Evolutionary conservation across 1,140 invertebrate species (phyloP).

Genomic region (Calephelis virginiensis): DNA sequence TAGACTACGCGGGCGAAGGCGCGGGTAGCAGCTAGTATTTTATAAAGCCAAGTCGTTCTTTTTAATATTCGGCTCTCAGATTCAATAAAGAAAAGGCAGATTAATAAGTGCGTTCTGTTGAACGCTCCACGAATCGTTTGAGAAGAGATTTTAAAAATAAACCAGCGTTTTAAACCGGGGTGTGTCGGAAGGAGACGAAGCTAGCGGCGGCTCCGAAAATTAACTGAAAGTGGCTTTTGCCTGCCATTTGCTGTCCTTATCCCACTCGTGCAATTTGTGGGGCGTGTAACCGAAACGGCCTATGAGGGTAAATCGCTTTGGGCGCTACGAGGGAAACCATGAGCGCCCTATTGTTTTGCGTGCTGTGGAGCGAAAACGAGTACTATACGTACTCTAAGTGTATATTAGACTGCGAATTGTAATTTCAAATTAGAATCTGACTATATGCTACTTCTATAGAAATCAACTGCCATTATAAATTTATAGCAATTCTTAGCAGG

Average conservation of each 20-base stretch:
- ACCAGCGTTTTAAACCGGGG: conserved; percentile 40
- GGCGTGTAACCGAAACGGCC: conserved; percentile 40
- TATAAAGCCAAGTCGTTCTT: conserved; percentile 26
- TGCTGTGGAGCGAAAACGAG: conserved; percentile 55
- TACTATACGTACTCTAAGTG: conserved; percentile 46
- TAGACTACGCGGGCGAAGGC: too few species aligned
- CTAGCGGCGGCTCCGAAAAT: conserved; percentile 63
- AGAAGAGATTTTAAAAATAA: conserved; percentile 41
- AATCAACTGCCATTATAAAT: too few species aligned
- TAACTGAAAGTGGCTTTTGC: conserved; percentile 68
- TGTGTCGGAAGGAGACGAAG: conserved; percentile 46
- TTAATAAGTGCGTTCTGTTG: conserved; percentile 25
- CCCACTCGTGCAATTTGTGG: conserved; percentile 32
- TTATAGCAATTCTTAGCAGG: too few species aligned
- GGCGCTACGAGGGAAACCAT: conserved; percentile 60
- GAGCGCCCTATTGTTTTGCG: conserved; percentile 72
- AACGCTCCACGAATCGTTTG: conserved; percentile 21
- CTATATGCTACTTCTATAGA: too few species aligned
- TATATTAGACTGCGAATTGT: conserved; percentile 49
- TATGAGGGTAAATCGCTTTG: conserved; percentile 56
- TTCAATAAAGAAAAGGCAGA: conserved; percentile 24
- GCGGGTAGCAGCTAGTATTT: too few species aligned
- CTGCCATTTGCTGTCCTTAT: conserved; percentile 40
- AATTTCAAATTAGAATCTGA: conserved; percentile 62
- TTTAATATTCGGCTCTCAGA: conserved; percentile 14